Base-by-base conservation (phyloP, 2,113 vertebrate species). In the Scophthalmus maximus region DNA sequence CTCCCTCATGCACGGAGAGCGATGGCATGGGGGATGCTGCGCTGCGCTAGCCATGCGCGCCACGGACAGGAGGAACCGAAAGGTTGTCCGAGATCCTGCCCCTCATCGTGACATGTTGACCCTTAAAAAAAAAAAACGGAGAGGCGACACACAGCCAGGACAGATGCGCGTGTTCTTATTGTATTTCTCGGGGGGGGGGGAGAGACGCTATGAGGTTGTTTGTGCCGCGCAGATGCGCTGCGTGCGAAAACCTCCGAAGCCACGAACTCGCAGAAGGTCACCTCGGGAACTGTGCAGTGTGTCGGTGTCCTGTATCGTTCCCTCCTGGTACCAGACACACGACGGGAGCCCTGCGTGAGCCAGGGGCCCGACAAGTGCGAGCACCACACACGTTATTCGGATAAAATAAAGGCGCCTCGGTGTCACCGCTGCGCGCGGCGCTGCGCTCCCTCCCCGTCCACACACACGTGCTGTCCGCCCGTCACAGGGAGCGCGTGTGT, bases 391-490 rank as follows among this genome's bases (percentile, higher is more conserved):
- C 30, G 64, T 26, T 55, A 26, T 63, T 61, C 68, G 27, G 50
- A 59, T 42, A 72, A 65, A 6, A n/a, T 44, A 32, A 86, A 85
- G 70, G 46, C 86, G 79, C 70, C 73, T 90, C 89, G 89, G 89
- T 91, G 89, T 91, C 91, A 89, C 55, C 47, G 78, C 81, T 81
- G 68, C 7, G 51, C 52, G 42, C 69, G 32, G 9, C 32, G 32
- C 32, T 6, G 32, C 32, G 9, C 73, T 66, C 78, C 78, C 75
- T 63, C 78, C 79, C 76, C 72, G 22, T 77, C 67, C 70, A 34
- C 65, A 42, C 44, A 3, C 47, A n/a, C n/a, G 20, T 9, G n/a
- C 68, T 68, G 68, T 73, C 78, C 77, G 57, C 78, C 83, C 40
- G 15, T 68, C 40, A 84, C 65, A 73, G 53, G 26, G 36, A 60